Conservation (phyloP, 53 echinoderm and acorn worm genomes). For the Mesocentrotus franciscanus region DNA sequence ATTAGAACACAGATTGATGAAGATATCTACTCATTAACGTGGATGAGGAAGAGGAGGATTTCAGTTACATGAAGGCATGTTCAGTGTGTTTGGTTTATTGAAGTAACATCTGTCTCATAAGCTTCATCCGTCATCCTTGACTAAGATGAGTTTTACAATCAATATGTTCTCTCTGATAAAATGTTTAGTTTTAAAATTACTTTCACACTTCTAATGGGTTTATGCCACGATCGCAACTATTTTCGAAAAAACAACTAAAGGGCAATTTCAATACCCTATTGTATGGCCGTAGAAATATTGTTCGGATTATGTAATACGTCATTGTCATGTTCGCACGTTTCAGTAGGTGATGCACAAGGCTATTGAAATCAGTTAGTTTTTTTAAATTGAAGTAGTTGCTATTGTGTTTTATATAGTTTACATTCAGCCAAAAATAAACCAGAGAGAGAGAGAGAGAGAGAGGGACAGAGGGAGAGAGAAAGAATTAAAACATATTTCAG, state of each 20-base stretch:
- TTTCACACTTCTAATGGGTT: neutral
- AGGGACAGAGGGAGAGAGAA: neutral
- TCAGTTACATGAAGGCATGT: neutral
- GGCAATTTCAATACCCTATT: too few relatives aligned
- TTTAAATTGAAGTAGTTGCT: too few relatives aligned
- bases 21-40: constrained; percentile 29
- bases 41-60: constrained; percentile 16
- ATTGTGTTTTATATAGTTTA: neutral
- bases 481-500: neutral
- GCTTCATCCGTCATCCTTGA: neutral
- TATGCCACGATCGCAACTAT: neutral
- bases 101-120: constrained; percentile 34
- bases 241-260: too few relatives aligned
- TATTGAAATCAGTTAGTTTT: neutral
- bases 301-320: too few relatives aligned
- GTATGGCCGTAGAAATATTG: too few relatives aligned
- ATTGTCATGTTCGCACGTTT: too few relatives aligned
- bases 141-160: neutral
- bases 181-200: neutral
- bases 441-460: neutral
- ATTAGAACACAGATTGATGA: constrained; percentile 30
- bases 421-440: neutral
- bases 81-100: neutral
- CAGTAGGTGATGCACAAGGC: too few relatives aligned
- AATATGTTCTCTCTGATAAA: neutral